Base-by-base conservation (phyloP, 2,888 invertebrate species). In the Octodonta nipae region DNA sequence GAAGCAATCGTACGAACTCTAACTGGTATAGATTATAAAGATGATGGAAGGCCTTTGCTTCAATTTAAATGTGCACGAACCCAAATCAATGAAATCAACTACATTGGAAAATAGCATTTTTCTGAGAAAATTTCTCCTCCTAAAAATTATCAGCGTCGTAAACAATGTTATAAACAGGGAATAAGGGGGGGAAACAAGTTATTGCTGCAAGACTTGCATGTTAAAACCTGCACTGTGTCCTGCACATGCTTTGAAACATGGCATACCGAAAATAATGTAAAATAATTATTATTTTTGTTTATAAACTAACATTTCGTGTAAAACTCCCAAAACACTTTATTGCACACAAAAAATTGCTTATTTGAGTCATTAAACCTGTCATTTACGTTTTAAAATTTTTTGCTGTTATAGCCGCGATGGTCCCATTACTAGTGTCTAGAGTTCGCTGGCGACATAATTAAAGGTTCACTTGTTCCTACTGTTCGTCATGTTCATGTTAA, bases 301-400 rank as follows among this genome's bases (percentile, higher is more conserved):
- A 2, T 27, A 5, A 12, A 27, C 13, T 13, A 27, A 27, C 4
- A 27, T 27, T 27, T 27, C 27, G 2, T 27, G 27, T 27, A 27
- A 27, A 27, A 27, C 27, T 27, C 27, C 27, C 27, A 27, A 13
- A 27, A 27, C 13, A 27, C 27, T 27, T 27, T 27, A 13, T 27
- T 27, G 27, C 13, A 12, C 27, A 27, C 27, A 27, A 4, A 27
- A 27, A 27, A 13, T 27, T 13, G 27, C 27, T 27, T 27, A 27
- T 27, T 27, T 27, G 12, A 27, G 27, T 13, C 27, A 27, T 27
- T 27, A 27, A 13, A 27, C 27, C 27, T 27, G 27, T 27, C 13
- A 27, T 27, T 27, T 27, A 27, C 27, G 27, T 11, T 27, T 27
- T 27, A 7, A 27, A 27, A 27, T 27, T 6, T 17, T 27, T 27